These are phyloP conservation scores for Aspidapion aeneum DNA, from an alignment of 2,888 invertebrate genomes.

Conservation along the genomic window DNA sequence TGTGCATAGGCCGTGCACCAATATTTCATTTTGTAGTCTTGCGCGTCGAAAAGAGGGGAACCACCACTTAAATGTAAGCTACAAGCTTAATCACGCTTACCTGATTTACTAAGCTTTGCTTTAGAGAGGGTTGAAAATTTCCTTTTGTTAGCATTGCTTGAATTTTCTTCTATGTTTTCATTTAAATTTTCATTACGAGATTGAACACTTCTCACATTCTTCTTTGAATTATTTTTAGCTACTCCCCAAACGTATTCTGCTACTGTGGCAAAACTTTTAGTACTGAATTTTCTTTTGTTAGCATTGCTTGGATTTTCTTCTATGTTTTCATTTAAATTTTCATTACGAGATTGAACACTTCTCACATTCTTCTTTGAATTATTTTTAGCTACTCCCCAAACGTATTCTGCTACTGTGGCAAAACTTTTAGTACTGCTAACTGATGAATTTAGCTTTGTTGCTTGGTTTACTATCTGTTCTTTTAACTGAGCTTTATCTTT, in stretches of 20 bases:
- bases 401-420: not conserved
- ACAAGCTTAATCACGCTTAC: not conserved
- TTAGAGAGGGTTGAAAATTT: not conserved
- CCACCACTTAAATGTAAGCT: too few species aligned
- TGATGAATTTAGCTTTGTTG: not conserved
- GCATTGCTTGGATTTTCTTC: not conserved
- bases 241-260: not conserved
- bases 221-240: not conserved
- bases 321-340: not conserved
- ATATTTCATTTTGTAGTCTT: too few species aligned
- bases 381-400: not conserved
- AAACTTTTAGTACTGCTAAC: not conserved
- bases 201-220: not conserved
- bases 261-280: not conserved
- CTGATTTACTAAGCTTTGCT: not conserved
- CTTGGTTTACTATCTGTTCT: not conserved
- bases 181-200: not conserved
- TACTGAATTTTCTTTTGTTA: not conserved
- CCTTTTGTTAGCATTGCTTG: not conserved
- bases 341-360: not conserved
- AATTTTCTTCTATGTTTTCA: not conserved
- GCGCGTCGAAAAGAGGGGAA: too few species aligned
- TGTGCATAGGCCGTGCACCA: too few species aligned
- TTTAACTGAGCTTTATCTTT: not conserved
- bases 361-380: not conserved